These are phyloP conservation scores for Lota lota DNA, from an alignment of 2,113 vertebrate species.

Conservation along the genomic window DNA sequence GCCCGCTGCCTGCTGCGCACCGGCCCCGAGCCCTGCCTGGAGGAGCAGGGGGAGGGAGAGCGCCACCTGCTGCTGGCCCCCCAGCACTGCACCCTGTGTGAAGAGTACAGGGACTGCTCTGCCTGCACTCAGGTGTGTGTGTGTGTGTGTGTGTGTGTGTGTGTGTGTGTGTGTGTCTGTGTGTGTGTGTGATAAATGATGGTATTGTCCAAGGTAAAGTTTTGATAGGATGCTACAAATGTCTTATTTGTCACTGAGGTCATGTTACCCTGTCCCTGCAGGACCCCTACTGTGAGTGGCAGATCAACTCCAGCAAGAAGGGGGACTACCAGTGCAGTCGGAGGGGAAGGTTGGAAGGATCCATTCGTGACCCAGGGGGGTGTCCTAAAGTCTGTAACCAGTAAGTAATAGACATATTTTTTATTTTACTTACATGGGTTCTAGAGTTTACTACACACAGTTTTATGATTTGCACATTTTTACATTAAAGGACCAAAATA, in stretches of 20 bases:
- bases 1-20: slow-evolving; percentile 75
- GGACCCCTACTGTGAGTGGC: slow-evolving; percentile 91
- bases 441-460: not conserved
- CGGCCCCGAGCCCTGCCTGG: slow-evolving; percentile 63
- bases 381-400: slow-evolving; percentile 87
- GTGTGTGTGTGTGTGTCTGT: no score
- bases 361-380: slow-evolving; percentile 74
- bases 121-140: slow-evolving; percentile 81
- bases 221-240: no score
- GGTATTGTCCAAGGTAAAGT: no score
- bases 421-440: not conserved
- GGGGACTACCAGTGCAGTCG: slow-evolving; percentile 86
- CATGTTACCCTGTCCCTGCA: slow-evolving; percentile 30
- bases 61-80: slow-evolving; percentile 82
- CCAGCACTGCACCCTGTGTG: slow-evolving; percentile 83
- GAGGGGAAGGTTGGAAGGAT: slow-evolving; percentile 79
- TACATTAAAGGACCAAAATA: no score
- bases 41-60: slow-evolving; percentile 47
- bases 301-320: slow-evolving; percentile 86
- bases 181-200: no score
- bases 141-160: not conserved
- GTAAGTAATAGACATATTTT: slow-evolving; percentile 66
- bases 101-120: slow-evolving; percentile 87
- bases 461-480: no score
- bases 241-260: no score